A percentile compares a stretch with the other conserved stretches of the same genome.
These are phyloP conservation scores for Danio kyathit DNA, from an alignment of 2,797 vertebrate species.

Conservation along the genomic window DNA sequence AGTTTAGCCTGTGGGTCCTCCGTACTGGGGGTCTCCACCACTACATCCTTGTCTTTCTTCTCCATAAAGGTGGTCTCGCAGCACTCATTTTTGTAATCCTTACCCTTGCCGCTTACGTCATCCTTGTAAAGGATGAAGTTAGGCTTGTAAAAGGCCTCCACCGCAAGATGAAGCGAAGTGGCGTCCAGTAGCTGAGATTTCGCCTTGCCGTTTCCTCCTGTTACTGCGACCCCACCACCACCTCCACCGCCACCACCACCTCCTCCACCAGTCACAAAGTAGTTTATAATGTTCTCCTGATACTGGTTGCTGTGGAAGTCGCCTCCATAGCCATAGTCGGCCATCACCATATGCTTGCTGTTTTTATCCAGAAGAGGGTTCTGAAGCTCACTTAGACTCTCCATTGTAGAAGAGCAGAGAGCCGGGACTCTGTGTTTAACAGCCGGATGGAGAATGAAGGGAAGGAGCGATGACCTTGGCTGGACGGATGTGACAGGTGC, in stretches of 20 bases:
- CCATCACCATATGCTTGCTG: constrained; percentile 83
- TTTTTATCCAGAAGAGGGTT: constrained; percentile 91
- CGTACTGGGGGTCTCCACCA: constrained; percentile 65
- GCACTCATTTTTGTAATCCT: constrained; percentile 90
- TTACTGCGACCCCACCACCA: constrained; percentile 66
- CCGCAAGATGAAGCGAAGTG: constrained; percentile 92
- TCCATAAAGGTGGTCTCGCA: constrained; percentile 96
- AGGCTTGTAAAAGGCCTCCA: constrained; percentile 92
- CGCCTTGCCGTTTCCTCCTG: constrained; percentile 74
- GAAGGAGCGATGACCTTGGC: constrained; percentile 43
- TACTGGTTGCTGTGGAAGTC: constrained; percentile 86
- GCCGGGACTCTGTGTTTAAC: constrained; percentile 26
- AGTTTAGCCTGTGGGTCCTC: constrained; percentile 80
- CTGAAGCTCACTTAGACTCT: constrained; percentile 93
- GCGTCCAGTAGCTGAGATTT: constrained; percentile 93
- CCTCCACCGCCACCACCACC: constrained; percentile 68
- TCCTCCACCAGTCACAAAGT: constrained; percentile 85
- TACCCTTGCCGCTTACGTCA: constrained; percentile 83
- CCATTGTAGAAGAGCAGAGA: constrained; percentile 77
- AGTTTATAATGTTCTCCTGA: constrained; percentile 93
- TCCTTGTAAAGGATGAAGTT: constrained; percentile 94
- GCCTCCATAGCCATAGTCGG: constrained; percentile 85
- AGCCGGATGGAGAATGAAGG: constrained; percentile 41
- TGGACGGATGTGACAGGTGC: constrained; percentile 55
- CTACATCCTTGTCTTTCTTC: constrained; percentile 79